Percentiles rank a stretch among this genome's conserved stretches.
Evolutionary conservation across 2,797 vertebrate genomes (phyloP).

Genomic region (Onychomys torridus): DNA sequence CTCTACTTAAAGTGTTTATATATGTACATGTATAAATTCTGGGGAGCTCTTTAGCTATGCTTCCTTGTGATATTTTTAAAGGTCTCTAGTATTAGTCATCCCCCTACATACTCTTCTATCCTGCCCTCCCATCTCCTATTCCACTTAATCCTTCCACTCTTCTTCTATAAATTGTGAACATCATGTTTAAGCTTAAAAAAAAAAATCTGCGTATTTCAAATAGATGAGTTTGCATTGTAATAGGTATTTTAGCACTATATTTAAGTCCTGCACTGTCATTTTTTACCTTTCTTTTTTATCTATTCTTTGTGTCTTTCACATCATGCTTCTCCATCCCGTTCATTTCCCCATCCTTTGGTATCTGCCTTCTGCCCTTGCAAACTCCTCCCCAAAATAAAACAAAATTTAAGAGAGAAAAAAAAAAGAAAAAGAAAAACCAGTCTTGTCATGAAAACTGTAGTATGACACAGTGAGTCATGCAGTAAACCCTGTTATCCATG

Average conservation of each 20-base stretch:
- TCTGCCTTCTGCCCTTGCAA: neutral
- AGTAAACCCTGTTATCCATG: neutral
- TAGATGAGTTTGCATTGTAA: neutral
- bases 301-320: neutral
- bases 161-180: neutral
- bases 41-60: neutral
- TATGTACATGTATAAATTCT: neutral
- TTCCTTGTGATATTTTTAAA: neutral
- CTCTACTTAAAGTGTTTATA: neutral
- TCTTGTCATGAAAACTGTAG: neutral
- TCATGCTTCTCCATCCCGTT: neutral
- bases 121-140: neutral
- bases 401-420: neutral
- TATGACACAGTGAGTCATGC: neutral
- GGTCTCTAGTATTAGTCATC: neutral
- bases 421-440: neutral
- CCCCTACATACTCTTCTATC: neutral
- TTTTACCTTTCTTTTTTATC: neutral
- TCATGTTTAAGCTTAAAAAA: neutral
- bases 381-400: neutral
- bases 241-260: neutral
- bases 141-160: neutral
- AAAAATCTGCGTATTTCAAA: neutral
- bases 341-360: neutral
- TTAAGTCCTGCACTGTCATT: neutral